Evolutionary conservation across 2,888 invertebrate genomes (phyloP).

Genomic region (Adelphocoris suturalis): DNA sequence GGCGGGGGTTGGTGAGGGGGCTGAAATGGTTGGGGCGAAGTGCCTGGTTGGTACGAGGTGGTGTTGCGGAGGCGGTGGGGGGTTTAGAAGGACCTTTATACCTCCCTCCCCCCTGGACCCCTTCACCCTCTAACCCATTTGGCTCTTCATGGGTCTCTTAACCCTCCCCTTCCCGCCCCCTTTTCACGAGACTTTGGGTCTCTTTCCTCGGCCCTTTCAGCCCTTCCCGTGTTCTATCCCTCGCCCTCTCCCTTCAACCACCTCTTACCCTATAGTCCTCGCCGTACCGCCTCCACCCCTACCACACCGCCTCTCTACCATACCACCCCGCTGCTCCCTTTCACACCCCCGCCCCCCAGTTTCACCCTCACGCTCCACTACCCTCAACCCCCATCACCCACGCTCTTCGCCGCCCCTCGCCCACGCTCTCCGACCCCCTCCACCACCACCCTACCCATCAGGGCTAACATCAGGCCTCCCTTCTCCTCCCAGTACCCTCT

Average conservation of each 20-base stretch:
- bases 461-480: conserved; percentile 6
- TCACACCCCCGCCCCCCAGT: background rate
- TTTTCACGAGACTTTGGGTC: background rate
- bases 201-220: conserved; percentile 39
- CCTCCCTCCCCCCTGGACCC: background rate
- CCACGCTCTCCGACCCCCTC: background rate
- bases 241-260: background rate
- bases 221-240: conserved; percentile 24
- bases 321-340: background rate
- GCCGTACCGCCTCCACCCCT: background rate
- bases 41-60: conserved; percentile 23
- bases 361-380: conserved; percentile 26
- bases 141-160: conserved; percentile 44
- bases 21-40: conserved; percentile 47
- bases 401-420: background rate
- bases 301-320: conserved; percentile 15
- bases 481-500: background rate
- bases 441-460: background rate
- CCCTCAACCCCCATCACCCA: background rate
- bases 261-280: background rate
- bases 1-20: background rate
- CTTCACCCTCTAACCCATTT: background rate
- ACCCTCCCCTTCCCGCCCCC: background rate
- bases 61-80: background rate
- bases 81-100: conserved; percentile 42